Evolutionary conservation across 1,140 invertebrate genomes (phyloP).

Genomic region (Pogonus chalceus): DNA sequence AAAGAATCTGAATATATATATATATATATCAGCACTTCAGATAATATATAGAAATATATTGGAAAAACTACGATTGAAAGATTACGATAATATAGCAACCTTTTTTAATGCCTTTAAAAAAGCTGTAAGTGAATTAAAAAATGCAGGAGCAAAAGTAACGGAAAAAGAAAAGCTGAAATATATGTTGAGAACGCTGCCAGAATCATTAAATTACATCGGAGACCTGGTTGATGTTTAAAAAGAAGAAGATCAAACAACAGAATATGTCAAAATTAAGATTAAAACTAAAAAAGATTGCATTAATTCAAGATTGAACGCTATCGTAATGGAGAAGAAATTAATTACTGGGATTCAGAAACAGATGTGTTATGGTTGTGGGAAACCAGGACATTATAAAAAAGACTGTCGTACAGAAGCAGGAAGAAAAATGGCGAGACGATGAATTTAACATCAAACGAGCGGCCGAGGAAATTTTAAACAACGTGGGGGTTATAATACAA

Average conservation of each 20-base stretch:
- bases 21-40: conserved; percentile 25
- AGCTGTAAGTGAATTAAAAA: conserved; percentile 23
- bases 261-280: conserved; percentile 35
- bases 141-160: conserved; percentile 20
- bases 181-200: conserved; percentile 27
- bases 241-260: conserved; percentile 33
- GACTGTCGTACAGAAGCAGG: conserved; percentile 6
- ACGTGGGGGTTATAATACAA: conserved; percentile 13
- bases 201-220: conserved; percentile 24
- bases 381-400: conserved; percentile 16
- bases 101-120: conserved; percentile 30
- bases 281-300: conserved; percentile 9
- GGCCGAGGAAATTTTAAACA: conserved; percentile 9
- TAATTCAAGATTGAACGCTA: conserved; percentile 2
- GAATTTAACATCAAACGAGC: conserved; percentile 7
- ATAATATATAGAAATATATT: conserved; percentile 23
- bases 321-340: too few relatives aligned
- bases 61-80: conserved; percentile 22
- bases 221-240: conserved; percentile 28
- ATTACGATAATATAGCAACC: conserved; percentile 12
- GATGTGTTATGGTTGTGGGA: conserved; percentile 19
- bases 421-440: not conserved
- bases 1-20: too few relatives aligned
- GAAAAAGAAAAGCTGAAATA: conserved; percentile 31
- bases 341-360: too few relatives aligned